Percentiles rank a stretch among this genome's conserved stretches.
Evolutionary conservation across 2,888 invertebrate genomes (phyloP).

Genomic region (Cantharis rustica): DNA sequence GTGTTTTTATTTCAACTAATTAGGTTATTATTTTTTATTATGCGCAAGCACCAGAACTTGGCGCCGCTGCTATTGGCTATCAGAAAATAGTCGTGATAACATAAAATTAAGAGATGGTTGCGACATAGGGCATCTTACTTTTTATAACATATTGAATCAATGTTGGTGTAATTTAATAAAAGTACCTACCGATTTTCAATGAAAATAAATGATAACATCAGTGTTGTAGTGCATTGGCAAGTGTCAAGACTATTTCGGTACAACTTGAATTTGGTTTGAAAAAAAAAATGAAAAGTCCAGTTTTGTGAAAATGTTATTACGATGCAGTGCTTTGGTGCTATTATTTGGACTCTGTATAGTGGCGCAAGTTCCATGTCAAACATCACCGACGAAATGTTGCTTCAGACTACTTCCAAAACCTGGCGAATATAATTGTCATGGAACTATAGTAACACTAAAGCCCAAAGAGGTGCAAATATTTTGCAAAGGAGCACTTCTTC

Average conservation of each 20-base stretch:
- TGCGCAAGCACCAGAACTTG: not conserved
- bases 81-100: not conserved
- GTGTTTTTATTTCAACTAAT: not conserved
- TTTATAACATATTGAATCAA: not conserved
- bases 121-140: not conserved
- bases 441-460: not conserved
- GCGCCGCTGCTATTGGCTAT: not conserved
- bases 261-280: no score
- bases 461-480: not conserved
- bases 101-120: not conserved
- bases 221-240: no score
- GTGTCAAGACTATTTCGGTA: not conserved
- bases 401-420: not conserved
- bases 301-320: not conserved
- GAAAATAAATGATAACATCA: not conserved
- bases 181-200: not conserved
- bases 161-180: not conserved
- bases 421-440: not conserved
- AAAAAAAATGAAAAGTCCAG: no score
- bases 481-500: not conserved
- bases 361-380: not conserved
- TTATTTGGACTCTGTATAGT: not conserved
- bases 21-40: not conserved
- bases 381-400: not conserved
- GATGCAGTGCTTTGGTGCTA: not conserved